Conservation (phyloP, 1,140 invertebrate species). For the Papilio dardanus region DNA sequence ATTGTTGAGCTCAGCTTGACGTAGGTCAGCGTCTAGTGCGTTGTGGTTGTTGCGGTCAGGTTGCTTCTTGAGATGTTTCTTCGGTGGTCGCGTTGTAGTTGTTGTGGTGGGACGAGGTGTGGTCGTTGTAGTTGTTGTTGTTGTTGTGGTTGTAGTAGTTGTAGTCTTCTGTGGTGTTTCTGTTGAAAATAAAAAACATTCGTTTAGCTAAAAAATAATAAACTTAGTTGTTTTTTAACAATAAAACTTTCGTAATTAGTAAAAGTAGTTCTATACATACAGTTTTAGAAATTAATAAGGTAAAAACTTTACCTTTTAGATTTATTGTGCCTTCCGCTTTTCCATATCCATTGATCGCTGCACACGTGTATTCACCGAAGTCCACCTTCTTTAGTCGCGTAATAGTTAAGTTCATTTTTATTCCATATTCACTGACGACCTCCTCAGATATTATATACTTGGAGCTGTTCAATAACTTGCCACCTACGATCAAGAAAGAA, state of each 20-base stretch:
- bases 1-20: conserved; percentile 60
- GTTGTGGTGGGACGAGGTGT: conserved; percentile 54
- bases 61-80: conserved; percentile 67
- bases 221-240: conserved; percentile 12
- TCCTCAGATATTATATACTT: conserved; percentile 89
- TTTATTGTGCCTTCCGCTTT: conserved; percentile 87
- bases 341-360: conserved; percentile 89
- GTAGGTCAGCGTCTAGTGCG: conserved; percentile 60
- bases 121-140: conserved; percentile 67
- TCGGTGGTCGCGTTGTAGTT: conserved; percentile 63
- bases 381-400: conserved; percentile 88
- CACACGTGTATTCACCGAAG: conserved; percentile 90
- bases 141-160: conserved; percentile 69
- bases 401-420: conserved; percentile 92
- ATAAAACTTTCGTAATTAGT: neutral
- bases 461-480: conserved; percentile 85
- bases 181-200: conserved; percentile 57
- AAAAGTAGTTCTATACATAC: neutral
- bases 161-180: conserved; percentile 74
- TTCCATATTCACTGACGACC: conserved; percentile 87
- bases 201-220: conserved; percentile 18
- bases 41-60: conserved; percentile 63
- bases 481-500: conserved; percentile 57
- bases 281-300: neutral
- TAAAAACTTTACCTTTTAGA: conserved; percentile 76